A percentile compares a stretch with the other conserved stretches of the same genome.
Conservation (phyloP, 2,797 vertebrate species). For the Steatocranus sp. region DNA sequence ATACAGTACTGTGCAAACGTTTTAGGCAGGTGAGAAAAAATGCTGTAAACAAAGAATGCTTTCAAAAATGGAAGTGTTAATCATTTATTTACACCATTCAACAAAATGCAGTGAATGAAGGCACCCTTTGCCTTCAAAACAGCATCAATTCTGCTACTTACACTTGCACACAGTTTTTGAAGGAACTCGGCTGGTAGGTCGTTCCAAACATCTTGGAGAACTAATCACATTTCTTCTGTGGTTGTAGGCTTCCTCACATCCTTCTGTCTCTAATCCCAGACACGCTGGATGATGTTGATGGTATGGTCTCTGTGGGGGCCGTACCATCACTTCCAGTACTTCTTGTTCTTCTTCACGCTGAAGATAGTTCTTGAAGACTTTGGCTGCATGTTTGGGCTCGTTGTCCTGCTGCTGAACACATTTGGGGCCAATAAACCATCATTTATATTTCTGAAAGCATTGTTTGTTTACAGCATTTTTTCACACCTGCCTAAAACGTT, state of each 20-base stretch:
- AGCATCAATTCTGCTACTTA: not conserved
- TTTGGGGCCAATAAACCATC: not conserved
- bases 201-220: not conserved
- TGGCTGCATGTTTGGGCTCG: not conserved
- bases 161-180: not conserved
- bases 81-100: not conserved
- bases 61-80: no score
- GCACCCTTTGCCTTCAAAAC: not conserved
- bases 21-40: no score
- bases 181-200: not conserved
- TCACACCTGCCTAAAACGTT: not conserved
- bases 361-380: not conserved
- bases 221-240: not conserved
- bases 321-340: not conserved
- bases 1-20: no score
- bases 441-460: rapidly evolving
- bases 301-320: not conserved
- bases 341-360: not conserved
- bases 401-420: not conserved
- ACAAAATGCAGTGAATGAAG: not conserved
- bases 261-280: not conserved
- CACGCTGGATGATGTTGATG: not conserved
- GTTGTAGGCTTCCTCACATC: not conserved
- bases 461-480: not conserved
- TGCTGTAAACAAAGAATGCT: no score